Evolutionary conservation across 2,113 vertebrate genomes (phyloP), one percentile per base, ranked within the genome.

Genomic region (Ochotona curzoniae): DNA sequence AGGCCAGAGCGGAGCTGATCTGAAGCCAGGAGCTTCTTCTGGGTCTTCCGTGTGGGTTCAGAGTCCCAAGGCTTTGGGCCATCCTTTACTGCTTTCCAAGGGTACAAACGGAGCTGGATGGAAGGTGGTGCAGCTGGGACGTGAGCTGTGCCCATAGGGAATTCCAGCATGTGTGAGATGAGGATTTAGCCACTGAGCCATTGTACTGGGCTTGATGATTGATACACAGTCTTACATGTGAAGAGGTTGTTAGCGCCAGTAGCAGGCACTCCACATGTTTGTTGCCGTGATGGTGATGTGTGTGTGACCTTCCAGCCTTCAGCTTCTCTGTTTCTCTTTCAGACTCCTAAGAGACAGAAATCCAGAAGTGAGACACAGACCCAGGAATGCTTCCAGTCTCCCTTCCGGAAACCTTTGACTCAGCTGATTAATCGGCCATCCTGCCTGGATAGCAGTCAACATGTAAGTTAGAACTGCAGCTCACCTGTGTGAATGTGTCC

Each of bases 381-480:
- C 20, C 91, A 90, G 89, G 98, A 98, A 0, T 98, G 94, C 92
- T 98, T 98, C 80, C 90, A 98, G 8, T 99, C 99, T 0, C 98
- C 98, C 35, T 99, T 98, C 93, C 98, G 99, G 94, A 99, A 98
- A 54, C 98, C 99, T 84, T 96, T 99, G 97, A 97, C 97, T 35
- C 99, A 97, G 61, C 88, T 99, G 91, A 98, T 96, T 32, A 98
- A 97, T 90, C 94, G 80, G 23, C 98, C 98, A 8, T 88, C 91
- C 1, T 99, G 98, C 97, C 83, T 98, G 83, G 99, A 99, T 93
- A 98, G 98, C 94, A 98, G 97, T 57, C 98, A 98, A 57, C 99
- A 99, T 95, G 99, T 99, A 97, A 99, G 99, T 96, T 57, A 38
- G 7, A 63, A 74, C 18, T 21, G 25, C 66, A 83, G 14, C 66